Percentiles rank a stretch among this genome's conserved stretches.
Evolutionary conservation across 1,140 invertebrate genomes (phyloP).

Genomic region (honey bee (Apis mellifera)): DNA sequence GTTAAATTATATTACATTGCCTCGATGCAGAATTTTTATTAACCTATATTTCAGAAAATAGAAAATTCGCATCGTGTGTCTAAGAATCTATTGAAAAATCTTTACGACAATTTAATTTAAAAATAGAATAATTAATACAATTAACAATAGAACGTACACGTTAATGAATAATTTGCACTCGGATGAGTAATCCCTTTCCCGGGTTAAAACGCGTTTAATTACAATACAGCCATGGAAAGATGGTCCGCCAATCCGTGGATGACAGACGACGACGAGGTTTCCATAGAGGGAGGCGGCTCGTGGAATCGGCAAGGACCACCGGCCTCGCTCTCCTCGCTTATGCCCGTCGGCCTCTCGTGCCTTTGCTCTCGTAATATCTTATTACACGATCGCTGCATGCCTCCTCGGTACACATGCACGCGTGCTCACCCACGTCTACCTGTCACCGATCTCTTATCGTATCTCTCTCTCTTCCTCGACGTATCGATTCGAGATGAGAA

Average conservation of each 20-base stretch:
- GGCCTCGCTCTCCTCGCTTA: conserved; percentile 43
- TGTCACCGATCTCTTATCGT: conserved; percentile 28
- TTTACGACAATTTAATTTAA: no score
- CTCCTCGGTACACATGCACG: conserved; percentile 15
- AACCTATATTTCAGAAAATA: no score
- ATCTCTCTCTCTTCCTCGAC: conserved; percentile 35
- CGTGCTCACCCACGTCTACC: conserved; percentile 19
- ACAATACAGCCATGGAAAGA: no score
- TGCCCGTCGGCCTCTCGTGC: conserved; percentile 58
- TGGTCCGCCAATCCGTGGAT: conserved; percentile 4
- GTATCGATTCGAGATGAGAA: conserved; percentile 1
- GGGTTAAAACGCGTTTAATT: no score
- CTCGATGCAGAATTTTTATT: no score
- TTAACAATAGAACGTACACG: no score
- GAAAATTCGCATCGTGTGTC: no score
- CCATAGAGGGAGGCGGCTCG: background rate
- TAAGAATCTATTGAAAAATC: no score
- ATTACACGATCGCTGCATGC: conserved; percentile 67
- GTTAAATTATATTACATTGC: no score
- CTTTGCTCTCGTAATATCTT: conserved; percentile 68
- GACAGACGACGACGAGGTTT: conserved; percentile 41
- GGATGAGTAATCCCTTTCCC: no score
- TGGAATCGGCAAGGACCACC: conserved; percentile 60
- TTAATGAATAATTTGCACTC: no score
- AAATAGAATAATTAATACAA: no score